phyloP scores from a whole-genome alignment of 2,113 vertebrate species.

The Gymnarchus niloticus region DNA sequence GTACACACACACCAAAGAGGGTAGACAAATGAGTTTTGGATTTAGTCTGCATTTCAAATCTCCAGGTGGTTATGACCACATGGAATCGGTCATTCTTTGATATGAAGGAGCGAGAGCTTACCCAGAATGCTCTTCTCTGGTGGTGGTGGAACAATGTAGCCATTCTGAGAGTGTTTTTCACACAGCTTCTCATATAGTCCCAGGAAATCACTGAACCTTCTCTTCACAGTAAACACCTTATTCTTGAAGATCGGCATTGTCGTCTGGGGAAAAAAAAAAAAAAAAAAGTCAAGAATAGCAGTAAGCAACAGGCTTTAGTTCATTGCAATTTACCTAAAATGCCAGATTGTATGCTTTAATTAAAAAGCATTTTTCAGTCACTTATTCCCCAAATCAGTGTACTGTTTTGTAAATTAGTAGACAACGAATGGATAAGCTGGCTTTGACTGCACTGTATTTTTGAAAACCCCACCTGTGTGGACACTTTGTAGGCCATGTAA shows the following conservation, averaged over 20 bases:
- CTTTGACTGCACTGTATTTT: too few relatives aligned
- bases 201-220: constrained; percentile 96
- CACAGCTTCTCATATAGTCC: constrained; percentile 92
- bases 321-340: neutral
- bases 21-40: neutral
- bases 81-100: neutral
- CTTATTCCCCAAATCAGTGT: neutral
- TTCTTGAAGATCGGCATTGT: constrained; percentile 83
- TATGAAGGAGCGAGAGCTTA: constrained; percentile 40
- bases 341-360: neutral
- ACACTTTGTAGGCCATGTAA: constrained; percentile 92
- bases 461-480: constrained; percentile 75
- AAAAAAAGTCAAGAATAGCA: constrained; percentile 19
- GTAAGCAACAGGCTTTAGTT: neutral
- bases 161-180: constrained; percentile 86
- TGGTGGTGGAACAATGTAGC: constrained; percentile 87
- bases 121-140: constrained; percentile 96
- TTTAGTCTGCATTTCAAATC: neutral
- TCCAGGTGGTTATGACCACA: neutral
- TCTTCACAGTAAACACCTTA: constrained; percentile 81
- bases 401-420: neutral
- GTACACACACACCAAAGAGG: neutral
- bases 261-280: constrained; percentile 71
- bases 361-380: neutral
- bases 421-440: neutral